A percentile compares a stretch with the other conserved stretches of the same genome.
phyloP scores from a whole-genome alignment of 2,113 vertebrate genomes.

The Garra rufa region DNA sequence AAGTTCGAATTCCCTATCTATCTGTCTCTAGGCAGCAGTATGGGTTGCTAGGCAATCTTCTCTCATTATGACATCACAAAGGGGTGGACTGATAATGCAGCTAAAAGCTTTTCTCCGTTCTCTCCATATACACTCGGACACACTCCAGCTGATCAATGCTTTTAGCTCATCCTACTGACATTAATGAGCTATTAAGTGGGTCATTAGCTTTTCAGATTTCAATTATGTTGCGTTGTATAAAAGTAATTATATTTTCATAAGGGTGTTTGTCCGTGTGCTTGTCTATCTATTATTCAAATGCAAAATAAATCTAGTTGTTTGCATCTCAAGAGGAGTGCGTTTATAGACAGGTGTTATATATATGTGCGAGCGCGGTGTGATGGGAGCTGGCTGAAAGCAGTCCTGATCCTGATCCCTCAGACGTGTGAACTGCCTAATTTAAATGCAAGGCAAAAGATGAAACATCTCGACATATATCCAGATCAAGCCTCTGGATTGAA shows the following conservation, averaged over 20 bases:
- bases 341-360: not conserved
- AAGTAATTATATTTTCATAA: not conserved
- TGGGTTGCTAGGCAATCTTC: conserved; percentile 42
- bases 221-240: not conserved
- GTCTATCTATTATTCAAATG: conserved; percentile 21
- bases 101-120: conserved; percentile 34
- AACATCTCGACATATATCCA: conserved; percentile 40
- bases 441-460: conserved; percentile 35
- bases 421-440: conserved; percentile 30
- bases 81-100: conserved; percentile 35
- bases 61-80: conserved; percentile 48
- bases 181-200: conserved; percentile 28
- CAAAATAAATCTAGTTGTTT: not conserved
- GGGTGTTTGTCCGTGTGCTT: not conserved
- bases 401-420: conserved; percentile 13
- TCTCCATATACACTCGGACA: not conserved
- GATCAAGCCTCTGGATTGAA: conserved; percentile 34
- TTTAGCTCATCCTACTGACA: conserved; percentile 36
- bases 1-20: conserved; percentile 32
- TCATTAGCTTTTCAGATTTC: conserved; percentile 8
- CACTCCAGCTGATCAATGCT: conserved; percentile 29
- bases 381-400: not conserved
- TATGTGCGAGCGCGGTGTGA: not conserved
- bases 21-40: conserved; percentile 36
- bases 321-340: not conserved